Evolutionary conservation across 2,888 invertebrate genomes (phyloP).

Genomic region (Ophioninae sp.): DNA sequence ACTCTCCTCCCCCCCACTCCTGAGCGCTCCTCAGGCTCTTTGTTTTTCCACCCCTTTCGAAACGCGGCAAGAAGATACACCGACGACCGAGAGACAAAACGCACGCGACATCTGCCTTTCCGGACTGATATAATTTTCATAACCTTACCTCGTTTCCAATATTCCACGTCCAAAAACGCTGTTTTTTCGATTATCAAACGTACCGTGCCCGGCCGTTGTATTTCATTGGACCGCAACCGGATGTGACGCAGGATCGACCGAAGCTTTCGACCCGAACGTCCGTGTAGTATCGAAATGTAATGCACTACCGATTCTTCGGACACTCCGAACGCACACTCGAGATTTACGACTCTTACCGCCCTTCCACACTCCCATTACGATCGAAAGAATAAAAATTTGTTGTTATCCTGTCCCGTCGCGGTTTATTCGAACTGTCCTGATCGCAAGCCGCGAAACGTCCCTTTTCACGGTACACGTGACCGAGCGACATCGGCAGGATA

Average conservation of each 20-base stretch:
- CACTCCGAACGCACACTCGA: background rate
- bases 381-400: background rate
- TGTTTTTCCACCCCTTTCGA: slow-evolving; percentile 33
- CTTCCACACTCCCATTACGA: background rate
- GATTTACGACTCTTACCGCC: background rate
- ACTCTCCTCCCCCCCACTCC: background rate
- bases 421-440: background rate
- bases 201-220: background rate
- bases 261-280: background rate
- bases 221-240: background rate
- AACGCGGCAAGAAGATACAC: background rate
- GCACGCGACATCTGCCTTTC: background rate
- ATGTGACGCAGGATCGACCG: background rate
- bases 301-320: background rate
- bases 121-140: background rate
- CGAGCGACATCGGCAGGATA: background rate
- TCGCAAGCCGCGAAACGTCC: background rate
- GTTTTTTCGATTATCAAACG: background rate
- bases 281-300: background rate
- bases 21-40: background rate
- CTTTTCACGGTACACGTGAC: background rate
- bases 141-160: background rate
- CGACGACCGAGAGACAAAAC: slow-evolving; percentile 15
- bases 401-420: background rate
- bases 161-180: background rate